Percentiles rank a stretch among this genome's conserved stretches.
These are phyloP conservation scores for Rhabdornis inornatus DNA, from an alignment of 2,113 vertebrate genomes.

Conservation along the genomic window DNA sequence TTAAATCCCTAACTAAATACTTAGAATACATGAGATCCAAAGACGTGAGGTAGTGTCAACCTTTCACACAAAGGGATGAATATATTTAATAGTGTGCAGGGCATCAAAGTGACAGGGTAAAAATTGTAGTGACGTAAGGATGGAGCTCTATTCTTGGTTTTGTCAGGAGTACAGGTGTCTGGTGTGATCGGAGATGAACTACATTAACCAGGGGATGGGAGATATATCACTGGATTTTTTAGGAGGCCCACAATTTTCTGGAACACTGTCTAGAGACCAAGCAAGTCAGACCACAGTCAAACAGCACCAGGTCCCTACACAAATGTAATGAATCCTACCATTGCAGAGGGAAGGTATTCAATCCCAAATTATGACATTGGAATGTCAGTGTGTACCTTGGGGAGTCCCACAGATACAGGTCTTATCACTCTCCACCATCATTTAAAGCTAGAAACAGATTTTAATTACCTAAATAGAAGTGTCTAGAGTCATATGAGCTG, in stretches of 20 bases:
- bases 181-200: not conserved
- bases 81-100: not conserved
- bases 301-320: not conserved
- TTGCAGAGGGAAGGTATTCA: not conserved
- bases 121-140: not conserved
- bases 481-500: not conserved
- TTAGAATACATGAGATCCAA: not conserved
- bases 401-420: accelerated
- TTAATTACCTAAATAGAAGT: not conserved
- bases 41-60: not conserved
- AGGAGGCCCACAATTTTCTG: not conserved
- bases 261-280: not conserved
- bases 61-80: not conserved
- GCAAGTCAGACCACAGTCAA: not conserved
- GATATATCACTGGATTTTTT: not conserved
- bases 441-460: not conserved
- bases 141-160: not conserved
- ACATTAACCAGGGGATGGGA: not conserved
- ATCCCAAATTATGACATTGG: accelerated
- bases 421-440: not conserved
- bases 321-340: not conserved
- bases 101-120: not conserved
- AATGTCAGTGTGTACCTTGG: not conserved
- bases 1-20: not conserved
- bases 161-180: not conserved